Evolutionary conservation across 1,140 invertebrate species (phyloP).

Genomic region (Dendroctonus valens): DNA sequence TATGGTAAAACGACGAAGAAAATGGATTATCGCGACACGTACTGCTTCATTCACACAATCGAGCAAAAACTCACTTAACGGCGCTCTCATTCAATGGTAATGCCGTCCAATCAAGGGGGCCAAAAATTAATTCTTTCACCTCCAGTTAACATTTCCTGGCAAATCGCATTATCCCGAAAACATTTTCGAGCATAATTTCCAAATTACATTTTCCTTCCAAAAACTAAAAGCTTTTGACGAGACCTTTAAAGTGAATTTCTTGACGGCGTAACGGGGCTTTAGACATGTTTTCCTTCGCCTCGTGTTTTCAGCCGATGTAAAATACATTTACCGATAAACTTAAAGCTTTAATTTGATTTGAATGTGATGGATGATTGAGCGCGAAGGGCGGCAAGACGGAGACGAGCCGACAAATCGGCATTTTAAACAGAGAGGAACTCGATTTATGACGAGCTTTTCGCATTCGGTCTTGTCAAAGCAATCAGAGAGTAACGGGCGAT

Average conservation of each 20-base stretch:
- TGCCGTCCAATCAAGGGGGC: background rate
- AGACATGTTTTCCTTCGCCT: slow-evolving; percentile 15
- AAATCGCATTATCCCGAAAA: slow-evolving; percentile 23
- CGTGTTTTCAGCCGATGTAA: slow-evolving; percentile 12
- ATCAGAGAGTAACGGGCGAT: background rate
- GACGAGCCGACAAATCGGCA: background rate
- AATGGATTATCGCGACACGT: too few relatives aligned
- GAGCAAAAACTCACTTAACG: too few relatives aligned
- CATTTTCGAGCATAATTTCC: slow-evolving; percentile 19
- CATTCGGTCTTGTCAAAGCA: background rate
- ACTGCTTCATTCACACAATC: too few relatives aligned
- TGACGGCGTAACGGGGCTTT: slow-evolving; percentile 1
- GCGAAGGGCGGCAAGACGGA: background rate
- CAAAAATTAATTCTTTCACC: slow-evolving; percentile 17
- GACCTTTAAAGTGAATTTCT: slow-evolving; percentile 15
- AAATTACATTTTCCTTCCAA: slow-evolving; percentile 25
- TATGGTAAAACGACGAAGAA: too few relatives aligned
- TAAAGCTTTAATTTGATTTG: slow-evolving; percentile 33
- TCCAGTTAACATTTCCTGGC: slow-evolving; percentile 10
- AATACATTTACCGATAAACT: slow-evolving; percentile 33
- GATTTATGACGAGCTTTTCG: background rate
- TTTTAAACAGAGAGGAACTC: too few relatives aligned
- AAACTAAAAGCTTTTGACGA: slow-evolving; percentile 29
- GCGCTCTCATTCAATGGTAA: too few relatives aligned
- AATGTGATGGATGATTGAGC: slow-evolving; percentile 33